These are phyloP conservation scores for Cylas formicarius DNA, from an alignment of 1,140 invertebrate genomes.

Conservation along the genomic window DNA sequence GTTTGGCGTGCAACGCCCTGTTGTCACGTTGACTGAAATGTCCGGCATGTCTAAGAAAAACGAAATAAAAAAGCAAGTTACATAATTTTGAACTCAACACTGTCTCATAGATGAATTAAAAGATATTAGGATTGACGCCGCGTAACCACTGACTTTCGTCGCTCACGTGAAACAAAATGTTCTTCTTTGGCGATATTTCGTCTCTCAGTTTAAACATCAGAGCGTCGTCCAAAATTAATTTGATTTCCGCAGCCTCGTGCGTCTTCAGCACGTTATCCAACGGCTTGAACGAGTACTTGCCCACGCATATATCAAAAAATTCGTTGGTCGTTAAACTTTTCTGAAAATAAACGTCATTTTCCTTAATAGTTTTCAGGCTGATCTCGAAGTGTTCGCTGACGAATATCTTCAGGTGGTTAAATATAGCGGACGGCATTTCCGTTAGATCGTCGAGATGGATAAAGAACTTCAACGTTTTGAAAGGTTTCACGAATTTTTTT, in stretches of 20 bases:
- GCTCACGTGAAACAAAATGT: too few species aligned
- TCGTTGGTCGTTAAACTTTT: conserved; percentile 9
- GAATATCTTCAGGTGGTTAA: conserved; percentile 7
- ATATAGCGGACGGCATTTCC: background rate
- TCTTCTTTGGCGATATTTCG: conserved; percentile 3
- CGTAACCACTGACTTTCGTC: too few species aligned
- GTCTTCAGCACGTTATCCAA: conserved; percentile 3
- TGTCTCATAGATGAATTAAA: too few species aligned
- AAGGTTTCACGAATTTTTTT: conserved; percentile 2
- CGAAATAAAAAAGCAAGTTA: too few species aligned
- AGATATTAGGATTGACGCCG: too few species aligned
- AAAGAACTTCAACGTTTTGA: conserved; percentile 10
- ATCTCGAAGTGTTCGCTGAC: conserved; percentile 5
- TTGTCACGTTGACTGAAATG: too few species aligned
- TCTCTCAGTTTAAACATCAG: conserved; percentile 7
- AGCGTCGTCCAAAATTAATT: conserved; percentile 12
- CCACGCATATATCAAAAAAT: conserved; percentile 17
- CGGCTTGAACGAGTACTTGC: conserved; percentile 11
- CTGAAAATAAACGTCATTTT: conserved; percentile 10
- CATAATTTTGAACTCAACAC: too few species aligned
- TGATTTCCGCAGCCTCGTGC: background rate
- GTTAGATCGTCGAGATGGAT: conserved; percentile 10
- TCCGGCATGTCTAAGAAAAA: too few species aligned
- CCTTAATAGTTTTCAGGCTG: conserved; percentile 7
- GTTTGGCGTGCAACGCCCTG: too few species aligned